A percentile compares a stretch with the other conserved stretches of the same genome.
Conservation (phyloP, 2,888 invertebrate species). For the Margaritifera margaritifera region DNA sequence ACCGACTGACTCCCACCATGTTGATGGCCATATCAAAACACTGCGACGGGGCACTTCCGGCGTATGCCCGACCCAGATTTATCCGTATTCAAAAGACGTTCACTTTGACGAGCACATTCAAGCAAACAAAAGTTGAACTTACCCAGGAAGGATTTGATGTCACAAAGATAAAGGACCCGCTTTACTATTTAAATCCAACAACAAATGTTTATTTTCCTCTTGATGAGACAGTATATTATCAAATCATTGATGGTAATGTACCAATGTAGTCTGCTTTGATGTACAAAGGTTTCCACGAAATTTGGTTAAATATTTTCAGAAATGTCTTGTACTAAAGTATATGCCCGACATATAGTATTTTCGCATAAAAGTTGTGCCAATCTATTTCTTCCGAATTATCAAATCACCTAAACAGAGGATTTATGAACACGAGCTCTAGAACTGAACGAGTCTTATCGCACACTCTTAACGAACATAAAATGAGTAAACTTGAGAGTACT, state of each 20-base stretch:
- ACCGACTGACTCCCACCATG: conserved; percentile 21
- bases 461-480: too few relatives aligned
- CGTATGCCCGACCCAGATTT: conserved; percentile 56
- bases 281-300: too few relatives aligned
- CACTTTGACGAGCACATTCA: conserved; percentile 39
- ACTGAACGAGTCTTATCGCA: too few relatives aligned
- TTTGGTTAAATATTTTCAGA: too few relatives aligned
- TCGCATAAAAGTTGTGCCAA: too few relatives aligned
- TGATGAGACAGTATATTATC: conserved; percentile 11
- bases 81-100: conserved; percentile 31
- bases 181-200: conserved; percentile 27
- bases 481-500: too few relatives aligned
- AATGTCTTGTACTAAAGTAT: too few relatives aligned
- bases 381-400: too few relatives aligned
- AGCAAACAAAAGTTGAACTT: conserved; percentile 33
- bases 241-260: conserved; percentile 24
- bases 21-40: conserved; percentile 35
- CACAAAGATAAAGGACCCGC: conserved; percentile 13
- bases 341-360: too few relatives aligned
- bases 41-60: conserved; percentile 46
- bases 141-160: conserved; percentile 36
- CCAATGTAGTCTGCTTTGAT: conserved; percentile 6
- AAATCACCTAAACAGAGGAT: too few relatives aligned
- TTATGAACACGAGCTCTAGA: too few relatives aligned
- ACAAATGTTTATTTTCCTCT: conserved; percentile 22